These are phyloP conservation scores for Hypothenemus hampei DNA, from an alignment of 1,140 invertebrate genomes.

Conservation along the genomic window DNA sequence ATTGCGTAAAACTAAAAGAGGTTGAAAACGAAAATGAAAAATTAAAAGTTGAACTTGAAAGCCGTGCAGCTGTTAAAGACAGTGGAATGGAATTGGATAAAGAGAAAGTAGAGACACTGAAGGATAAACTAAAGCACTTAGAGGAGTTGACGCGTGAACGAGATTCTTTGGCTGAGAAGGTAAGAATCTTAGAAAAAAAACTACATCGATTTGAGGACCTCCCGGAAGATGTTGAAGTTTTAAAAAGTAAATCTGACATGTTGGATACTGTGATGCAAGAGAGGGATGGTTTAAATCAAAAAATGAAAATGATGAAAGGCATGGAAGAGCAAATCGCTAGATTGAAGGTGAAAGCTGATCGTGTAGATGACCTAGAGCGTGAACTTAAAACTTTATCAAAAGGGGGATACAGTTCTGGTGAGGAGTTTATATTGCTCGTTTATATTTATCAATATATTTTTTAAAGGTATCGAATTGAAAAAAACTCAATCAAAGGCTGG, in stretches of 20 bases:
- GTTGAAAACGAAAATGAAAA: constrained; percentile 34
- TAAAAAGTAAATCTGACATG: constrained; percentile 23
- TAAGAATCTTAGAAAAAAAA: constrained; percentile 24
- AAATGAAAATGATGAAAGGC: constrained; percentile 28
- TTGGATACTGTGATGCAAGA: constrained; percentile 29
- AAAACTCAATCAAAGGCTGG: constrained; percentile 23
- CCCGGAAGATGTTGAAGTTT: constrained; percentile 22
- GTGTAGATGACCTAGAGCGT: constrained; percentile 33
- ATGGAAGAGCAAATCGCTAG: constrained; percentile 30
- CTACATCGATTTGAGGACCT: constrained; percentile 24
- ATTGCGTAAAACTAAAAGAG: constrained; percentile 33
- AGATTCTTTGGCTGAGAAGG: constrained; percentile 21
- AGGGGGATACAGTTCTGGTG: constrained; percentile 15
- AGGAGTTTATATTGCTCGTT: neutral
- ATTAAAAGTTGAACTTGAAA: constrained; percentile 26
- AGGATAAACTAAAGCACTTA: constrained; percentile 22
- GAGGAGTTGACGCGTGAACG: constrained; percentile 24
- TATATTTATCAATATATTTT: no score
- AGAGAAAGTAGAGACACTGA: constrained; percentile 8
- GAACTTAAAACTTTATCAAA: constrained; percentile 20
- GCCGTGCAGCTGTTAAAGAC: constrained; percentile 11
- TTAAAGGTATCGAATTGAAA: constrained; percentile 18
- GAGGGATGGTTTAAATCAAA: constrained; percentile 25
- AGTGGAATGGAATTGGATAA: constrained; percentile 6
- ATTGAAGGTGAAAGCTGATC: constrained; percentile 31